These are phyloP conservation scores for Myiotriccus ornatus DNA, from an alignment of 2,797 vertebrate species.

Conservation along the genomic window DNA sequence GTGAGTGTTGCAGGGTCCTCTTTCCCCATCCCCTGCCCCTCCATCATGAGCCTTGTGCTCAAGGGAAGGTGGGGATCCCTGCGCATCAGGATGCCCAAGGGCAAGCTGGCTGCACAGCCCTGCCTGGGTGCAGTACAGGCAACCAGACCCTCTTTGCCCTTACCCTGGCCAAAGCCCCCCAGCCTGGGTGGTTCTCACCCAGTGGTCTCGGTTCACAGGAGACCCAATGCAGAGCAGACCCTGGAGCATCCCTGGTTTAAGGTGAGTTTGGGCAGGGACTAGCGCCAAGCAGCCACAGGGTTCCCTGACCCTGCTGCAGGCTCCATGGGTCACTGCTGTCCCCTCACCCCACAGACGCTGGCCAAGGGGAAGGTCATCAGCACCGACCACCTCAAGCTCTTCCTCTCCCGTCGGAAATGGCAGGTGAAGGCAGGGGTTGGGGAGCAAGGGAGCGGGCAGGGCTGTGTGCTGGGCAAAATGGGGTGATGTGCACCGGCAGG, in stretches of 20 bases:
- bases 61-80: neutral
- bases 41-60: neutral
- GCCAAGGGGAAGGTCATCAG: conserved; percentile 89
- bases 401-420: conserved; percentile 94
- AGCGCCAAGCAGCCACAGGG: accelerated
- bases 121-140: neutral
- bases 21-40: accelerated
- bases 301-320: neutral
- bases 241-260: conserved; percentile 97
- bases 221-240: conserved; percentile 90
- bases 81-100: accelerated
- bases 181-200: neutral
- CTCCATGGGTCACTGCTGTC: neutral
- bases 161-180: neutral
- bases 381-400: conserved; percentile 91
- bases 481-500: neutral
- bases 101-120: neutral
- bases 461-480: neutral
- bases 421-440: conserved; percentile 80
- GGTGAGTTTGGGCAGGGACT: conserved; percentile 74
- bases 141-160: neutral
- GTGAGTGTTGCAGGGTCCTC: conserved; percentile 78
- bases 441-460: neutral
- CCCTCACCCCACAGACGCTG: conserved; percentile 76
- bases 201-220: conserved; percentile 74